phyloP scores from a whole-genome alignment of 2,888 invertebrate species.

The Dusona sp. region DNA sequence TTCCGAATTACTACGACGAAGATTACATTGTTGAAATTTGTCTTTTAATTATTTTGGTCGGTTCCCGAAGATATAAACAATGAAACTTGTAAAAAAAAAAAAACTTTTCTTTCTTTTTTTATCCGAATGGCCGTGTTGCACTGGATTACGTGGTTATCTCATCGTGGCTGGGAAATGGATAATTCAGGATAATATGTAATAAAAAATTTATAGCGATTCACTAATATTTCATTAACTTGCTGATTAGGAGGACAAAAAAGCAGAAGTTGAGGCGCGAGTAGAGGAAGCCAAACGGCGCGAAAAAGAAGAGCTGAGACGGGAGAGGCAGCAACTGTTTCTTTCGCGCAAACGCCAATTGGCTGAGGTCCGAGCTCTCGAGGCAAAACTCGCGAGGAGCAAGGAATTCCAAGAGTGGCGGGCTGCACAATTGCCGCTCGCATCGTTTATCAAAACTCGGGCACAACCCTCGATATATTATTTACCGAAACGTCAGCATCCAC shows the following conservation, averaged over 20 bases:
- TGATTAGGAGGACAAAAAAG: constrained; percentile 91
- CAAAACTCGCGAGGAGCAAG: constrained; percentile 94
- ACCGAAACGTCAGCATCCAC: constrained; percentile 90
- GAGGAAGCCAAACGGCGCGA: constrained; percentile 96
- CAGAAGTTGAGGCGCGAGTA: constrained; percentile 96
- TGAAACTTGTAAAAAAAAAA: too few relatives aligned
- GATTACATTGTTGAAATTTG: too few relatives aligned
- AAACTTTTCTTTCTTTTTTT: too few relatives aligned
- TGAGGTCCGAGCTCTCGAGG: constrained; percentile 94
- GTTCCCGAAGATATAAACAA: too few relatives aligned
- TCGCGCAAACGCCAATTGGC: constrained; percentile 95
- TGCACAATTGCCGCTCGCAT: constrained; percentile 90
- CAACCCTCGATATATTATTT: constrained; percentile 95
- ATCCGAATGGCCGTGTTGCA: too few relatives aligned
- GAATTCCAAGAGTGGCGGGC: constrained; percentile 96
- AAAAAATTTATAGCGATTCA: not conserved
- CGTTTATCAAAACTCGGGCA: constrained; percentile 94
- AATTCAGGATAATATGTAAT: too few relatives aligned
- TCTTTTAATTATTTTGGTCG: too few relatives aligned
- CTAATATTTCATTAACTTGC: constrained; percentile 43
- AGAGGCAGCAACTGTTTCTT: constrained; percentile 93
- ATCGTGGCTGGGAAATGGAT: too few relatives aligned
- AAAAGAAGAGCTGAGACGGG: constrained; percentile 93
- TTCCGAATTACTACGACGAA: too few relatives aligned
- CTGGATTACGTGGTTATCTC: too few relatives aligned